phyloP scores from a whole-genome alignment of 2,797 vertebrate species.

The Eupleurogrammus muticus region DNA sequence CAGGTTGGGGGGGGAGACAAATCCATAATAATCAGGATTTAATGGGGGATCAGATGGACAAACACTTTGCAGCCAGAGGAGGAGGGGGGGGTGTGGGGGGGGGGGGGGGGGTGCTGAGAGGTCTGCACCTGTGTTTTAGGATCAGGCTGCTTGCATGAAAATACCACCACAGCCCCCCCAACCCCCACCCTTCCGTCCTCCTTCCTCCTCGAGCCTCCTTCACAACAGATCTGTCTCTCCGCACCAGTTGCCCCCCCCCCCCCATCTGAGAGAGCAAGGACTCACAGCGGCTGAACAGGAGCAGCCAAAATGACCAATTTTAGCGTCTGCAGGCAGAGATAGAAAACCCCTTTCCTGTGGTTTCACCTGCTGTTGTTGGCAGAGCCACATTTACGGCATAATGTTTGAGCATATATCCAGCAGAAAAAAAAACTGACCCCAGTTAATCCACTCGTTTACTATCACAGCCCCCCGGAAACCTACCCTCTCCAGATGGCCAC shows the following conservation, averaged over 20 bases:
- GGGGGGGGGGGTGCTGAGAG: constrained; percentile 18
- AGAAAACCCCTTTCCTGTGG: constrained; percentile 8
- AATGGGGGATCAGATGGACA: constrained; percentile 74
- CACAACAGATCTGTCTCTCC: constrained; percentile 55
- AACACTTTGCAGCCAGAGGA: constrained; percentile 56
- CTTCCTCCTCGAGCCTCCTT: constrained; percentile 46
- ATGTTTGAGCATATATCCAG: constrained; percentile 35
- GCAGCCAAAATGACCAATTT: constrained; percentile 23
- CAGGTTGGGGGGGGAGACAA: constrained; percentile 65
- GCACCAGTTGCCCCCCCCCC: constrained; percentile 60
- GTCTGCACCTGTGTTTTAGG: constrained; percentile 81
- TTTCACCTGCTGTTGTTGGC: constrained; percentile 17
- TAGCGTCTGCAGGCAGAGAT: not conserved
- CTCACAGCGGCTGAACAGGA: constrained; percentile 26
- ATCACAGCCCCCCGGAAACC: constrained; percentile 45
- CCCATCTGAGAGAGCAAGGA: constrained; percentile 37
- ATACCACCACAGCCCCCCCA: constrained; percentile 49
- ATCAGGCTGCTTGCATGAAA: constrained; percentile 75
- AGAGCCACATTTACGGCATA: constrained; percentile 46
- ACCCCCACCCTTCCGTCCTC: constrained; percentile 1
- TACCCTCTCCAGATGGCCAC: constrained; percentile 65
- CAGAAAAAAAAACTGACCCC: constrained; percentile 63
- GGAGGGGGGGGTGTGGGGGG: constrained; percentile 15
- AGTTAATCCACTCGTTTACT: constrained; percentile 60
- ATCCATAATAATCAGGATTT: constrained; percentile 76